These are phyloP conservation scores for Istiophorus platypterus DNA, from an alignment of 2,113 vertebrate genomes.

Conservation along the genomic window DNA sequence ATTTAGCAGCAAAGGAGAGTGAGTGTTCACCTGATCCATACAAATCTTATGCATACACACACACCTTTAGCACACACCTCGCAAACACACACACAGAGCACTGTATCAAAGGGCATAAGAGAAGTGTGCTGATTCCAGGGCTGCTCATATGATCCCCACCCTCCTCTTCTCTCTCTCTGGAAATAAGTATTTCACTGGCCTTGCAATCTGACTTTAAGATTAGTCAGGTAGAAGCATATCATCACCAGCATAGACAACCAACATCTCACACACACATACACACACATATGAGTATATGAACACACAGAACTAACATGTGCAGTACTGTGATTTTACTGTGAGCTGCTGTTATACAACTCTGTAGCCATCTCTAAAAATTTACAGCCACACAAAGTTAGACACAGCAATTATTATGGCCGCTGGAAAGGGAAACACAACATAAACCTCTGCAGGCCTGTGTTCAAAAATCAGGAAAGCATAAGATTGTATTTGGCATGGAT, in stretches of 20 bases:
- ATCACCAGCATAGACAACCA: slow-evolving; percentile 41
- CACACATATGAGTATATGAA: slow-evolving; percentile 8
- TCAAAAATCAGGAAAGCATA: not conserved
- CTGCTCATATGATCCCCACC: slow-evolving; percentile 58
- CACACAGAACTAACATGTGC: slow-evolving; percentile 45
- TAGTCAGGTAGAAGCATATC: slow-evolving; percentile 55
- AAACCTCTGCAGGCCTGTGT: slow-evolving; percentile 9
- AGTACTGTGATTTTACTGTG: slow-evolving; percentile 21
- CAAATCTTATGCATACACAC: slow-evolving; percentile 56
- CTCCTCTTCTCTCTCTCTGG: slow-evolving; percentile 5
- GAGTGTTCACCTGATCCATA: slow-evolving; percentile 64
- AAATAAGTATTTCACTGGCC: slow-evolving; percentile 47
- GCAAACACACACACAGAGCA: slow-evolving; percentile 25
- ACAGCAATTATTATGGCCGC: slow-evolving; percentile 1
- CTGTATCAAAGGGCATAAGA: slow-evolving; percentile 61
- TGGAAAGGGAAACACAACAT: slow-evolving; percentile 7
- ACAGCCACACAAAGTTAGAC: slow-evolving; percentile 17
- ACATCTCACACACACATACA: slow-evolving; percentile 32
- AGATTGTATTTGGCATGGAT: slow-evolving; percentile 44
- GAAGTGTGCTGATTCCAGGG: slow-evolving; percentile 67
- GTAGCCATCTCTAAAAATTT: not conserved
- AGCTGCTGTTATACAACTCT: slow-evolving; percentile 28
- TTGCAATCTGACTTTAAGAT: slow-evolving; percentile 76
- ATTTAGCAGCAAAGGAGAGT: slow-evolving; percentile 57
- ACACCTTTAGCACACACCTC: slow-evolving; percentile 39